Base-by-base conservation (phyloP, 2,797 vertebrate genomes). In the Tenualosa ilisha region DNA sequence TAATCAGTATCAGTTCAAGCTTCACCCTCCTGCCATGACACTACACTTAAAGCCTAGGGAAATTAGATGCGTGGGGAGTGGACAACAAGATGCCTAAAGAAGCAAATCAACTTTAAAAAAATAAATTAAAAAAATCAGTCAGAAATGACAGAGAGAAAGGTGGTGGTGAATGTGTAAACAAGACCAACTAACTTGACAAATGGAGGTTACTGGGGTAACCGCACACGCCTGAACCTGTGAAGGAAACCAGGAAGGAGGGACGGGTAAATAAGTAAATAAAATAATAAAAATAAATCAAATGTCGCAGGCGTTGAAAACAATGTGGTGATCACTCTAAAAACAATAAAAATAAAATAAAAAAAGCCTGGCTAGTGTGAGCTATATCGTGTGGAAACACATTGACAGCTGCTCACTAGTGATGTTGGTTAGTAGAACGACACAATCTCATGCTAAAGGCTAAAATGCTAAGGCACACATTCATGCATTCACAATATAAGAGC, bases 131-230 rank as follows among this genome's bases (percentile, higher is more conserved):
- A 89, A 90, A 92, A 92, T 94, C 90, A 91, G 90, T 91, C 93
- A 92, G 92, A 91, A 92, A 24, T 90, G 91, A 86, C 88, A 89
- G 20, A 40, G 20, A 91, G 91, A 93, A 95, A 96, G 94, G 90
- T 92, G 93, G 96, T 96, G 96, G 96, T 89, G 95, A 96, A 97
- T 97, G 97, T 91, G 94, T 96, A 98, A 98, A 97, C 93, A 96
- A 98, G 96, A 95, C 94, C 97, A 97, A 98, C 90, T 94, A 99
- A 99, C 96, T 98, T 97, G 97, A 97, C 95, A 96, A 96, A 99
- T 98, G 97, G 95, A 97, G 96, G 97, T 97, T 99, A 99, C 97
- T 95, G 91, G 96, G 94, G 97, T 98, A 98, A 99, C 97, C 96
- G 89, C 94, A 94, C 92, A 95, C 95, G 97, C 94, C 95, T 97